These are phyloP conservation scores for Lophius americanus DNA, from an alignment of 2,797 vertebrate species.

Conservation along the genomic window DNA sequence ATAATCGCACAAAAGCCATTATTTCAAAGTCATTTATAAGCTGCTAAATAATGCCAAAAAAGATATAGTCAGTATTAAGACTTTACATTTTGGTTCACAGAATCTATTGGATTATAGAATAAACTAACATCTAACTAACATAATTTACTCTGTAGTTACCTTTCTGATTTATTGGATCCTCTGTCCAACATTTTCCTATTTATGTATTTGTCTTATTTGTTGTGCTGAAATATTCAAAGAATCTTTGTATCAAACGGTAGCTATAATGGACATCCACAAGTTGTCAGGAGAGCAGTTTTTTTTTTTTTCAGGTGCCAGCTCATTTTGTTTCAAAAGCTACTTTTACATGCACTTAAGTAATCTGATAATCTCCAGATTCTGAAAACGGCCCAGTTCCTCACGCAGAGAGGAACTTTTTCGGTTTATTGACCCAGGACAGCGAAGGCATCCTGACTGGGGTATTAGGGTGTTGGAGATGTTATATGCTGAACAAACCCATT, in stretches of 20 bases:
- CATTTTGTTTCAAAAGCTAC: conserved; percentile 28
- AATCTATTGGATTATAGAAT: conserved; percentile 55
- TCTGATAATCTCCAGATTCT: conserved; percentile 28
- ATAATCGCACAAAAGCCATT: conserved; percentile 82
- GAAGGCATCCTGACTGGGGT: conserved; percentile 5
- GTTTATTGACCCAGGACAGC: not conserved
- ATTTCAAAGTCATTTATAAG: conserved; percentile 82
- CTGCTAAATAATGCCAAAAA: conserved; percentile 88
- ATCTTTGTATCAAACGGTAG: conserved; percentile 60
- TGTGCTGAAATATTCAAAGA: conserved; percentile 59
- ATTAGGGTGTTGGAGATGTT: not conserved
- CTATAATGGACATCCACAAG: conserved; percentile 53
- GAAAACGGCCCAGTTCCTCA: conserved; percentile 7
- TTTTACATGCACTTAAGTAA: conserved; percentile 50
- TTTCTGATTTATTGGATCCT: conserved; percentile 60
- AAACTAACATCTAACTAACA: conserved; percentile 52
- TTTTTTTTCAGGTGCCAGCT: conserved; percentile 40
- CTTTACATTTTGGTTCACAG: conserved; percentile 59
- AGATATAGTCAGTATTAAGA: conserved; percentile 63
- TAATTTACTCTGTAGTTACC: conserved; percentile 56
- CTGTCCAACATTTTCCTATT: conserved; percentile 55
- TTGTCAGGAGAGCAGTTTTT: conserved; percentile 51
- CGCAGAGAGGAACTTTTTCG: not conserved
- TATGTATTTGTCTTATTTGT: conserved; percentile 59
- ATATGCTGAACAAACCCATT: not conserved